A percentile compares a stretch with the other conserved stretches of the same genome.
These are phyloP conservation scores for Cryptocephalus primarius DNA, from an alignment of 2,888 invertebrate species.

Conservation along the genomic window DNA sequence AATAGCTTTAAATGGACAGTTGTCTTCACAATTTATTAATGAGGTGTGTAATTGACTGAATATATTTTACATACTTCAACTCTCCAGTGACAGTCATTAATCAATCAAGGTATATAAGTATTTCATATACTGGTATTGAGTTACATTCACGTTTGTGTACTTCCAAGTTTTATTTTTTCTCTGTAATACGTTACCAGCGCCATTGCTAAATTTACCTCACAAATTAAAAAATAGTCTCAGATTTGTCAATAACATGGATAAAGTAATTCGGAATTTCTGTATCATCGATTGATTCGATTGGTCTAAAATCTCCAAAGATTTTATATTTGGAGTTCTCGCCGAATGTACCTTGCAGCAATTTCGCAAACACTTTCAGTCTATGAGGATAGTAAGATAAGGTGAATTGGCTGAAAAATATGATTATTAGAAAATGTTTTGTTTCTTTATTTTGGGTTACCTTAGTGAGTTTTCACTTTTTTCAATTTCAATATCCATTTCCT, in stretches of 20 bases:
- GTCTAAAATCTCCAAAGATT: constrained; percentile 75
- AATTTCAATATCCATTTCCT: constrained; percentile 14
- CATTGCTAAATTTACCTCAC: background rate
- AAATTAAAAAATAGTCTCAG: constrained; percentile 7
- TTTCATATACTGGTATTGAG: no score
- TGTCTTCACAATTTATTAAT: no score
- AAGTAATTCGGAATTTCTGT: constrained; percentile 66
- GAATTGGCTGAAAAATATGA: constrained; percentile 53
- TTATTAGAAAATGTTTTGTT: no score
- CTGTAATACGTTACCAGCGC: no score
- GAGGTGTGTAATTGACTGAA: no score
- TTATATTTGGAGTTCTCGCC: constrained; percentile 51
- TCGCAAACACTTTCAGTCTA: constrained; percentile 56
- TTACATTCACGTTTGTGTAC: no score
- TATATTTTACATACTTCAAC: no score
- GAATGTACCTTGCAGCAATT: constrained; percentile 62
- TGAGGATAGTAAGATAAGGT: constrained; percentile 84
- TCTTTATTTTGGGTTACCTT: constrained; percentile 17
- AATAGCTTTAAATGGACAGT: no score
- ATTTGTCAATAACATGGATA: constrained; percentile 71
- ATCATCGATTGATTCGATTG: constrained; percentile 43
- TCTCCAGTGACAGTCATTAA: no score
- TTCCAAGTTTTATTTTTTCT: no score
- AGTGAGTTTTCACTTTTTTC: constrained; percentile 14
- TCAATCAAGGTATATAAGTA: no score